These are phyloP conservation scores for Nomada fabriciana DNA, from an alignment of 2,888 invertebrate species.

Conservation along the genomic window DNA sequence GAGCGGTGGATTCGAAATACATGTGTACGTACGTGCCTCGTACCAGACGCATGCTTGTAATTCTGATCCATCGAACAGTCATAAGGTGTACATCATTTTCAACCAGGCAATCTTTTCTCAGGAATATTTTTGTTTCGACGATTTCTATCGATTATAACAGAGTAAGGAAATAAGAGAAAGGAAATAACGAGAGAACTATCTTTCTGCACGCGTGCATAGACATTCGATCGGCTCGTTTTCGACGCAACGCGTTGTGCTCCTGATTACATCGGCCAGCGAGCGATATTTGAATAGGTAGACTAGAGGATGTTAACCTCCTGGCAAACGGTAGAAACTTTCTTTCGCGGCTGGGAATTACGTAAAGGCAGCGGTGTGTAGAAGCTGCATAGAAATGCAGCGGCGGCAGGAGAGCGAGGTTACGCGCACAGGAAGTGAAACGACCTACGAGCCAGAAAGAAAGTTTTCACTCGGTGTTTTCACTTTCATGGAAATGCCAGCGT, in stretches of 20 bases:
- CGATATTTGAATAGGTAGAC: constrained; percentile 69
- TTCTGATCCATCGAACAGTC: too few species aligned
- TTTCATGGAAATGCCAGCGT: constrained; percentile 83
- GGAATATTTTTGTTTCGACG: background rate
- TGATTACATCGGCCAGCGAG: constrained; percentile 43
- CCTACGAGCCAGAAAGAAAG: constrained; percentile 82
- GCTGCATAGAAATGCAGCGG: constrained; percentile 82
- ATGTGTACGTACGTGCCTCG: too few species aligned
- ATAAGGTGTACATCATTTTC: background rate
- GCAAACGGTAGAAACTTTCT: constrained; percentile 82
- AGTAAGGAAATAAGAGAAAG: constrained; percentile 25
- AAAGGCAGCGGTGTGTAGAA: constrained; percentile 75
- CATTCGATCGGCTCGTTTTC: constrained; percentile 29
- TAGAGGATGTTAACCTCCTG: constrained; percentile 83
- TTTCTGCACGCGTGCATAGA: constrained; percentile 8
- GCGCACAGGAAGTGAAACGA: constrained; percentile 84
- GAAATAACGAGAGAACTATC: constrained; percentile 9
- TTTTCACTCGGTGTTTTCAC: constrained; percentile 84
- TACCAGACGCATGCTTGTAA: too few species aligned
- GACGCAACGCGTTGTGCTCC: constrained; percentile 29
- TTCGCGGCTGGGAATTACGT: constrained; percentile 82
- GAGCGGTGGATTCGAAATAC: constrained; percentile 27
- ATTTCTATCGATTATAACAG: constrained; percentile 5
- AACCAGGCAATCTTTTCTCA: too few species aligned
- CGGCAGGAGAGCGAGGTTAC: constrained; percentile 79